Percentiles rank a stretch among this genome's conserved stretches.
Conservation (phyloP, 2,797 vertebrate genomes). For the Molossus molossus region DNA sequence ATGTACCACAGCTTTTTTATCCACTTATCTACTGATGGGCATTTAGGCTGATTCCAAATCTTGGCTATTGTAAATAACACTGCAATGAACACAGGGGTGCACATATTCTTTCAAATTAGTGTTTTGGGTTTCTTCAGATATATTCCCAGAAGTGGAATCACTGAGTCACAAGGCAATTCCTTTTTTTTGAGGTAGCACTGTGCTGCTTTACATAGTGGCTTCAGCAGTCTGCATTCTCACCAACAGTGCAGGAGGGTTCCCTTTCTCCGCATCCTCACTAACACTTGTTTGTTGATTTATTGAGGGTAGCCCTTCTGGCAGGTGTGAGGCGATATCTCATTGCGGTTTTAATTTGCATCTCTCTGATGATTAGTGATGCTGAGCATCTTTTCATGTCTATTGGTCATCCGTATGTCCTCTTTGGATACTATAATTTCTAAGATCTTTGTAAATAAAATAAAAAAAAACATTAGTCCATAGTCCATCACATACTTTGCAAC, state of each 20-base stretch:
- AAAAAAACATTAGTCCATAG: background rate
- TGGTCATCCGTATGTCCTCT: background rate
- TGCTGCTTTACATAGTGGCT: background rate
- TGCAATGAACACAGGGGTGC: background rate
- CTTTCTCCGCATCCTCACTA: background rate
- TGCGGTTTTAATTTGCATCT: background rate
- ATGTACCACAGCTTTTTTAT: background rate
- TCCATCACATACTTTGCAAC: background rate
- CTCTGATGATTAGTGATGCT: background rate
- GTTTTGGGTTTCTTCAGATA: background rate
- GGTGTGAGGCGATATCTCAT: background rate
- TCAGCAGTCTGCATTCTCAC: background rate
- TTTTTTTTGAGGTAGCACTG: background rate
- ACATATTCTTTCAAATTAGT: background rate
- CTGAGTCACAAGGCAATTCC: background rate
- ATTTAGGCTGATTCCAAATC: background rate
- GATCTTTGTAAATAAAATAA: constrained; percentile 20
- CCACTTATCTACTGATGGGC: background rate
- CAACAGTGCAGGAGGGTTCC: background rate
- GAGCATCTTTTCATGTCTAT: background rate
- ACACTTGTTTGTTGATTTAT: background rate
- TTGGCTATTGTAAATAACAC: background rate
- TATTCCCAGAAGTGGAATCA: background rate
- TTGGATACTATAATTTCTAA: background rate
- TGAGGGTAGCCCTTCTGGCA: background rate